Conservation (phyloP, 2,888 invertebrate genomes). For the Lymantria dispar region DNA sequence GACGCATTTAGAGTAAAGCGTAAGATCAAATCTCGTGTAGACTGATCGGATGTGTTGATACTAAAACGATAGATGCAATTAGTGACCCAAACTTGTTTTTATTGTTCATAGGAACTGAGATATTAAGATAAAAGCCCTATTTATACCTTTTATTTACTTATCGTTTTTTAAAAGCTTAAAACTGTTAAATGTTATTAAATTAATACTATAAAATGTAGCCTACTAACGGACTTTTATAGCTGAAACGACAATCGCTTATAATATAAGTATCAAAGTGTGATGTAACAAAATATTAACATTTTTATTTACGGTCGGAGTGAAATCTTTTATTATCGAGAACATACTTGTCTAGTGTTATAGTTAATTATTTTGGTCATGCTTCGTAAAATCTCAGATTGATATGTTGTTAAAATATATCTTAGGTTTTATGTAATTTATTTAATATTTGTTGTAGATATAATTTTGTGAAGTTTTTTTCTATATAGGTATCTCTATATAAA, state of each 20-base stretch:
- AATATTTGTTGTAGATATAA: no score
- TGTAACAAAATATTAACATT: slow-evolving; percentile 9
- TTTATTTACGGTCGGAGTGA: neutral
- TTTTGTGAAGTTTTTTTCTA: no score
- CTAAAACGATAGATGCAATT: slow-evolving; percentile 73
- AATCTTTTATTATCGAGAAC: slow-evolving; percentile 10
- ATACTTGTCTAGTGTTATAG: slow-evolving; percentile 21
- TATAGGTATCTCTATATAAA: no score
- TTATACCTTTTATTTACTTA: neutral
- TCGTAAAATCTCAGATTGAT: slow-evolving; percentile 40
- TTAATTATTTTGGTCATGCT: slow-evolving; percentile 39
- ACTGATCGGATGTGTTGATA: slow-evolving; percentile 77
- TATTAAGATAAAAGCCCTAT: slow-evolving; percentile 26
- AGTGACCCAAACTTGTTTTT: slow-evolving; percentile 61
- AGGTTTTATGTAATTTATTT: neutral
- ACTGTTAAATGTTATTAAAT: neutral
- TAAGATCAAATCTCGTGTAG: slow-evolving; percentile 38
- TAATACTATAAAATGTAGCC: no score
- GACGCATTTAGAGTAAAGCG: slow-evolving; percentile 27
- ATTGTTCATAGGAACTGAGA: slow-evolving; percentile 36
- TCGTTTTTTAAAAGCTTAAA: neutral
- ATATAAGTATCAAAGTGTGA: slow-evolving; percentile 10
- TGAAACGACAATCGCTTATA: slow-evolving; percentile 6
- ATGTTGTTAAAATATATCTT: slow-evolving; percentile 23
- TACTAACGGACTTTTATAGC: neutral